Percentiles rank a stretch among this genome's conserved stretches.
Evolutionary conservation across 2,888 invertebrate genomes (phyloP).

Genomic region (Synanthedon formicaeformis): DNA sequence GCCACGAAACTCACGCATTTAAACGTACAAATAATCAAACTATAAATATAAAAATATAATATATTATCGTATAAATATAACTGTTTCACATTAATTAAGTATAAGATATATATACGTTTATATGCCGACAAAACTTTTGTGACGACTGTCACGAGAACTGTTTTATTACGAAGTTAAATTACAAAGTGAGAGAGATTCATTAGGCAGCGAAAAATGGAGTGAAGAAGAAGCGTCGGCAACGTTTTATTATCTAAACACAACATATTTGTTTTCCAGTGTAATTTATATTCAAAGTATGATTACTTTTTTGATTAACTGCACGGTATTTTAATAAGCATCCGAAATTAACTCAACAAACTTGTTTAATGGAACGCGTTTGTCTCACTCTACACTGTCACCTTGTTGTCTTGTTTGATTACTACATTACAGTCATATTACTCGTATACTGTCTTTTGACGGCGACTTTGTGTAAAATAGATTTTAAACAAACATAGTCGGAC

Average conservation of each 20-base stretch:
- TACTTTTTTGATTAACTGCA: slow-evolving; percentile 26
- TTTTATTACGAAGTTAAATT: slow-evolving; percentile 29
- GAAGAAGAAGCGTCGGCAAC: slow-evolving; percentile 11
- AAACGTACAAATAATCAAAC: too few relatives aligned
- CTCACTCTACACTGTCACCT: not conserved
- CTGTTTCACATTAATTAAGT: not conserved
- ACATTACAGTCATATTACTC: too few relatives aligned
- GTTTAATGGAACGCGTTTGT: not conserved
- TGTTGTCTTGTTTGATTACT: too few relatives aligned
- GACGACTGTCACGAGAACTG: slow-evolving; percentile 15
- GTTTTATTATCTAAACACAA: slow-evolving; percentile 13
- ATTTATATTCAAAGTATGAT: slow-evolving; percentile 22
- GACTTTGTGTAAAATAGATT: too few relatives aligned
- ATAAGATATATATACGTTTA: not conserved
- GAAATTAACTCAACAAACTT: not conserved
- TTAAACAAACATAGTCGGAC: too few relatives aligned
- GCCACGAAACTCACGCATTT: too few relatives aligned
- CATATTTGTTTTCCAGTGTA: slow-evolving; percentile 14
- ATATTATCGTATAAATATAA: too few relatives aligned
- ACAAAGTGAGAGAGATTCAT: slow-evolving; percentile 19
- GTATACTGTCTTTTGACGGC: too few relatives aligned
- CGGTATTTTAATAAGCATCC: not conserved
- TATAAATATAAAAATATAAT: too few relatives aligned
- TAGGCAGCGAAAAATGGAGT: slow-evolving; percentile 12
- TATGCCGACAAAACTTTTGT: slow-evolving; percentile 2